Percentiles rank a stretch among this genome's conserved stretches.
Evolutionary conservation across 1,140 invertebrate species (phyloP).

Genomic region (Tetragonula clypearis): DNA sequence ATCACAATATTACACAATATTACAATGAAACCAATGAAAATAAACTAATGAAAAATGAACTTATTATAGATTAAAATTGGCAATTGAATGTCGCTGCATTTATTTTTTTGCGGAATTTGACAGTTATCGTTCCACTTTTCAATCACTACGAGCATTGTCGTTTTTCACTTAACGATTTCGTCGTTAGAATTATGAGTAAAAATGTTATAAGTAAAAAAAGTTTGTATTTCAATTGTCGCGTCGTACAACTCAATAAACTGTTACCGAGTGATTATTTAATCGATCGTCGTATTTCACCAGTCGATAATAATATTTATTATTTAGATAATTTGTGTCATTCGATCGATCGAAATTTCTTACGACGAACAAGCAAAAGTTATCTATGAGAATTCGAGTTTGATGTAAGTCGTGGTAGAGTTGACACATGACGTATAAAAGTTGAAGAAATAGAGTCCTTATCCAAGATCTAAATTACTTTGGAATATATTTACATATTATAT

Average conservation of each 20-base stretch:
- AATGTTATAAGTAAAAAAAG: too few relatives aligned
- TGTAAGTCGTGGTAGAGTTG: too few relatives aligned
- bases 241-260: too few relatives aligned
- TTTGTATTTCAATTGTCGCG: too few relatives aligned
- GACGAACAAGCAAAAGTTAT: not conserved
- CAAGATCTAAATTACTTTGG: too few relatives aligned
- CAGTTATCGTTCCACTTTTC: not conserved
- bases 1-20: not conserved
- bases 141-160: not conserved
- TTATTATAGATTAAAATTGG: not conserved
- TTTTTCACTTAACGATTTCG: not conserved
- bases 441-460: too few relatives aligned
- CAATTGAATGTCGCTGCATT: not conserved
- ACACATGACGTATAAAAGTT: too few relatives aligned
- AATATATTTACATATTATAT: too few relatives aligned
- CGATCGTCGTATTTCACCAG: not conserved
- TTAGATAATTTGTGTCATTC: constrained; percentile 4
- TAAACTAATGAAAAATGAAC: not conserved
- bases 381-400: too few relatives aligned
- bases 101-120: accelerated
- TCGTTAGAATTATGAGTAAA: too few relatives aligned
- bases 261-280: not conserved
- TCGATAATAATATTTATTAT: constrained; percentile 6
- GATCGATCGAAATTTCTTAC: not conserved
- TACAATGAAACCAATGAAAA: not conserved